A percentile compares a stretch with the other conserved stretches of the same genome.
phyloP scores from a whole-genome alignment of 2,797 vertebrate species.

The Melanotaenia boesemani region DNA sequence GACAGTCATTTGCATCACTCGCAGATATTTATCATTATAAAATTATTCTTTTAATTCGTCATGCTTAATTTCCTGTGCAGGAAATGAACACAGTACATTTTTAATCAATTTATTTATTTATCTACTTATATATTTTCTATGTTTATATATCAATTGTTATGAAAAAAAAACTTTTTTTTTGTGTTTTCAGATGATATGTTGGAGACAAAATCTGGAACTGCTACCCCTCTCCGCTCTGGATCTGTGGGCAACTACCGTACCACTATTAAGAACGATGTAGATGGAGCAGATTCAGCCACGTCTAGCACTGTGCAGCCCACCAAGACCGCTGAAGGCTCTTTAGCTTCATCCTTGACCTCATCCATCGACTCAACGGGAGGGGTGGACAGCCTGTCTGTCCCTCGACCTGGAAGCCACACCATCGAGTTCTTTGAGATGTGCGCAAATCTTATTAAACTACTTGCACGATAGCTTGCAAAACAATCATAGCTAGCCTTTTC shows the following conservation, averaged over 20 bases:
- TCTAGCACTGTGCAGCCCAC: conserved; percentile 72
- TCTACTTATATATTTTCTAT: not conserved
- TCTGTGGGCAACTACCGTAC: conserved; percentile 92
- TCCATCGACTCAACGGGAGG: conserved; percentile 91
- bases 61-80: too few species aligned
- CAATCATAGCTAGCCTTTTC: conserved; percentile 80
- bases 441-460: conserved; percentile 99
- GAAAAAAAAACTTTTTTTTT: conserved; percentile 16
- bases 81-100: too few species aligned
- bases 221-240: conserved; percentile 93
- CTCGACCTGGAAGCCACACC: conserved; percentile 95
- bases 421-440: conserved; percentile 99
- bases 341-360: conserved; percentile 93
- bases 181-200: conserved; percentile 89
- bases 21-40: too few species aligned
- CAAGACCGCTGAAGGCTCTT: conserved; percentile 89
- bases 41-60: too few species aligned
- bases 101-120: too few species aligned
- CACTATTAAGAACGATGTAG: conserved; percentile 89
- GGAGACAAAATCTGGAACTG: conserved; percentile 93
- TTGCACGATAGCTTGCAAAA: conserved; percentile 92
- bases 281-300: conserved; percentile 79
- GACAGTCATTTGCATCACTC: too few species aligned
- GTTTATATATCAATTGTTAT: not conserved
- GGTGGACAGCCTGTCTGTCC: conserved; percentile 76